Conservation (phyloP, 2,888 invertebrate genomes). For the Agrotis puta region DNA sequence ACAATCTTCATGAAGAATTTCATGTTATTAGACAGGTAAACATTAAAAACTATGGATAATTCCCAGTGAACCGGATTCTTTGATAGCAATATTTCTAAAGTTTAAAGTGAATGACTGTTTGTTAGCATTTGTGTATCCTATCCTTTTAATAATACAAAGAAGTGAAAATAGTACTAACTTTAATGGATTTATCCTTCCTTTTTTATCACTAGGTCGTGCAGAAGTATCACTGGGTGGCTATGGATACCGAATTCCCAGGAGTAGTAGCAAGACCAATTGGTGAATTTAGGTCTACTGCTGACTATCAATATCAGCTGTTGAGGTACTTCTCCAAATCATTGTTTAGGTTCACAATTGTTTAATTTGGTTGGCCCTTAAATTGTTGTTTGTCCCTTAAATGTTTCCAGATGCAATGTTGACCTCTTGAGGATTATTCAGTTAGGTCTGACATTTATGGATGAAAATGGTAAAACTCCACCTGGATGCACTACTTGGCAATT, state of each 20-base stretch:
- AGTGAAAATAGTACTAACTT: neutral
- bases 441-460: slow-evolving; percentile 99
- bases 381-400: neutral
- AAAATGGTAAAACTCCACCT: slow-evolving; percentile 98
- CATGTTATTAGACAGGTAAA: slow-evolving; percentile 97
- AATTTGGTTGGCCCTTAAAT: neutral
- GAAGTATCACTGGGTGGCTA: slow-evolving; percentile 96
- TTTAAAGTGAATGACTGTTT: neutral
- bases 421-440: slow-evolving; percentile 98
- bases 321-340: slow-evolving; percentile 82
- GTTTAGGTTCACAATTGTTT: neutral
- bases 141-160: neutral
- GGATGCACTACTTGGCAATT: slow-evolving; percentile 99
- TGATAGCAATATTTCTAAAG: neutral
- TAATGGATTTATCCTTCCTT: neutral
- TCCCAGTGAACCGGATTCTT: neutral
- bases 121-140: neutral
- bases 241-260: slow-evolving; percentile 99
- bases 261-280: slow-evolving; percentile 99
- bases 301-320: slow-evolving; percentile 98
- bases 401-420: slow-evolving; percentile 97
- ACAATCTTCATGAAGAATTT: slow-evolving; percentile 99
- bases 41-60: neutral
- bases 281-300: slow-evolving; percentile 97
- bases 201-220: slow-evolving; percentile 92